phyloP scores from a whole-genome alignment of 2,797 vertebrate species.

The Monodelphis domestica region DNA sequence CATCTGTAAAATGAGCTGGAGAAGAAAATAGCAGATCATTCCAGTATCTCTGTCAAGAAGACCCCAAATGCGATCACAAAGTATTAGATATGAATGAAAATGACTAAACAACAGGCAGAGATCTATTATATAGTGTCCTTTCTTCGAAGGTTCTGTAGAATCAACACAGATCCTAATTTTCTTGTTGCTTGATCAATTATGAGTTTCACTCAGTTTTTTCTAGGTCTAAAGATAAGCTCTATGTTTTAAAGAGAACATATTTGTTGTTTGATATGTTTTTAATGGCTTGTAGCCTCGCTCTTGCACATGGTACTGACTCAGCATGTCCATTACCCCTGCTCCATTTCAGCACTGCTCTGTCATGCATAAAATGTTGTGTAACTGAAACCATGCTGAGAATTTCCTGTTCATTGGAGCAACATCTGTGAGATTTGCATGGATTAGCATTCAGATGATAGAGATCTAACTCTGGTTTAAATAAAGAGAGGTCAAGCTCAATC shows the following conservation, averaged over 20 bases:
- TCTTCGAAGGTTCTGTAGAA: background rate
- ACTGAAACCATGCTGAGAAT: constrained; percentile 44
- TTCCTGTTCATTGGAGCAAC: constrained; percentile 67
- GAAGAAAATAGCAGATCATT: background rate
- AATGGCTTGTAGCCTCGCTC: constrained; percentile 45
- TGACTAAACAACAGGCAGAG: background rate
- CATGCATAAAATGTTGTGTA: constrained; percentile 44
- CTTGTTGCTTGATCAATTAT: constrained; percentile 14
- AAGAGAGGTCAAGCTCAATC: constrained; percentile 16
- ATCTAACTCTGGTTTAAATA: constrained; percentile 61
- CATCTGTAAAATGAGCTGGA: background rate
- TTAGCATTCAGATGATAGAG: constrained; percentile 65
- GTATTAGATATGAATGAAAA: background rate
- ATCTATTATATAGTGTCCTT: constrained; percentile 6
- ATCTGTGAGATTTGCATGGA: constrained; percentile 66
- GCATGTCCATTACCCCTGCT: constrained; percentile 44
- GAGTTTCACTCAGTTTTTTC: background rate
- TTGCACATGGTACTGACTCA: constrained; percentile 40
- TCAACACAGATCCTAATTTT: constrained; percentile 17
- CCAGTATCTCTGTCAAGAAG: background rate
- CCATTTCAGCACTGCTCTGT: constrained; percentile 42
- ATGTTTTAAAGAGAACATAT: constrained; percentile 40
- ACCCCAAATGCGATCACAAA: background rate
- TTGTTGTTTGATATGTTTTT: constrained; percentile 41
- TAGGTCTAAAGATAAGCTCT: constrained; percentile 7